These are phyloP conservation scores for Saimiri boliviensis DNA, from an alignment of 2,113 vertebrate genomes.

Conservation along the genomic window DNA sequence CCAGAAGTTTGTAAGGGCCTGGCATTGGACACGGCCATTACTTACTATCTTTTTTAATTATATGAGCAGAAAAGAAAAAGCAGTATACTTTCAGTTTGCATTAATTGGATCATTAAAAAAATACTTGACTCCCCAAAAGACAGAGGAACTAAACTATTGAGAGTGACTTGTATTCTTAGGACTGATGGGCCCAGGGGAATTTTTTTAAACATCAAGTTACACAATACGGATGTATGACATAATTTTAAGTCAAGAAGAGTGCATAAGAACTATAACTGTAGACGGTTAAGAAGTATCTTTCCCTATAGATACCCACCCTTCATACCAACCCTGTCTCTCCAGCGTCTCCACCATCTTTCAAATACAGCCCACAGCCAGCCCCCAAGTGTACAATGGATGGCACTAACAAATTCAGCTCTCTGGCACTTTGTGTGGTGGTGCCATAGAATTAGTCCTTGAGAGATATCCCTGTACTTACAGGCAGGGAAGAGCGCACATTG, in stretches of 20 bases:
- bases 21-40: not conserved
- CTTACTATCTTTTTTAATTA: not conserved
- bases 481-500: not conserved
- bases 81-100: not conserved
- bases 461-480: not conserved
- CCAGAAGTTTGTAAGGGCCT: not conserved
- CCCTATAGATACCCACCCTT: not conserved
- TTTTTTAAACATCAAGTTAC: not conserved
- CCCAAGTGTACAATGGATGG: not conserved
- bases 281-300: not conserved
- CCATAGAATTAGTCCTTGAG: no score
- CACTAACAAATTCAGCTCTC: not conserved
- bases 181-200: not conserved
- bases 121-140: not conserved
- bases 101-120: slow-evolving; percentile 12
- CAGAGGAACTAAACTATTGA: not conserved
- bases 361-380: not conserved
- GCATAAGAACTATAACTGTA: not conserved
- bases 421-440: not conserved
- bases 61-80: slow-evolving; percentile 4
- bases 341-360: not conserved
- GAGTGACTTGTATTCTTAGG: not conserved
- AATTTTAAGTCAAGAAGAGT: not conserved
- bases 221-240: not conserved
- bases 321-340: not conserved